A percentile compares a stretch with the other conserved stretches of the same genome.
phyloP scores from a whole-genome alignment of 2,113 vertebrate genomes.

The Hemiprocne comata region DNA sequence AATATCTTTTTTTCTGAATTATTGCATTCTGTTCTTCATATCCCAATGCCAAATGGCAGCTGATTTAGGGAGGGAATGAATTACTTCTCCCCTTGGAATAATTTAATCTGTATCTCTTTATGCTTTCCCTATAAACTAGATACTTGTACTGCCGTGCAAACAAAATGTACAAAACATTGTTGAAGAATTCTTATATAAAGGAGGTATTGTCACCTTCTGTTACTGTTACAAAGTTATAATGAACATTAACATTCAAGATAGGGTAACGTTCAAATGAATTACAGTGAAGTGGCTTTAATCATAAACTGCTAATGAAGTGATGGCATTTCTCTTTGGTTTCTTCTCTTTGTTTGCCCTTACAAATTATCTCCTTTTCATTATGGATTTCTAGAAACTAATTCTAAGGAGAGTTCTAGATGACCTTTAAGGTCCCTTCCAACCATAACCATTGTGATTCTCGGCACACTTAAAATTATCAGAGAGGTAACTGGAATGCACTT shows the following conservation, averaged over 20 bases:
- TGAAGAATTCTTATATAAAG: neutral
- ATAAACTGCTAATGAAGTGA: neutral
- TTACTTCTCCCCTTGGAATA: neutral
- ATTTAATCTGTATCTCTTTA: neutral
- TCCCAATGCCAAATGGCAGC: neutral
- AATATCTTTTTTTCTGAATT: neutral
- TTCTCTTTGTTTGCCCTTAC: neutral
- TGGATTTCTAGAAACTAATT: neutral
- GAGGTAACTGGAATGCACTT: neutral
- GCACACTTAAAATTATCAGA: neutral
- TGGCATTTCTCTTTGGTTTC: neutral
- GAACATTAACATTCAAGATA: neutral
- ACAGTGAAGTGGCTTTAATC: neutral
- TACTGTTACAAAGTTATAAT: neutral
- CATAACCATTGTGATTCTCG: neutral
- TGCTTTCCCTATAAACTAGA: neutral
- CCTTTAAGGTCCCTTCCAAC: no score
- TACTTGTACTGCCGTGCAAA: neutral
- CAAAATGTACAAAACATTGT: neutral
- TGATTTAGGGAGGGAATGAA: neutral
- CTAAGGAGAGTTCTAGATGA: neutral
- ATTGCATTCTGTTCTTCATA: conserved; percentile 19
- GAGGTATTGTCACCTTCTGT: neutral
- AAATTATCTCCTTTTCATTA: neutral
- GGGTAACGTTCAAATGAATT: neutral